Evolutionary conservation across 2,113 vertebrate species (phyloP).

Genomic region (Anolis sagrei): DNA sequence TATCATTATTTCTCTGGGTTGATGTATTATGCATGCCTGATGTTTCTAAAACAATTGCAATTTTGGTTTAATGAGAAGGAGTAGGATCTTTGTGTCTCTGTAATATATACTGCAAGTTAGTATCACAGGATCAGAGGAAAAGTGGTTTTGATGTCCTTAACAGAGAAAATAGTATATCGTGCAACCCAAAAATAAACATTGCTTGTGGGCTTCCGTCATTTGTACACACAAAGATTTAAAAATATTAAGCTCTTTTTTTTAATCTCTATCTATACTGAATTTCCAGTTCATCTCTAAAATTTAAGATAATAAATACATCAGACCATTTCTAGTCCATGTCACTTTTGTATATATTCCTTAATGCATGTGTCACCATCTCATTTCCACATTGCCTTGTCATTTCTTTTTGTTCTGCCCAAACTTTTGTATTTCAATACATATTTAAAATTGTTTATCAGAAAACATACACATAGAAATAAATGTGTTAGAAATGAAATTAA

Average conservation of each 20-base stretch:
- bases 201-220: slow-evolving; percentile 1
- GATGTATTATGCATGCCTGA: slow-evolving; percentile 62
- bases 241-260: neutral
- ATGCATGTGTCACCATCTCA: neutral
- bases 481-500: neutral
- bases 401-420: neutral
- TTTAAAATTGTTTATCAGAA: neutral
- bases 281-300: neutral
- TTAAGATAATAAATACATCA: neutral
- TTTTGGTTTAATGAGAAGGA: slow-evolving; percentile 73
- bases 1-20: slow-evolving; percentile 60
- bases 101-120: slow-evolving; percentile 54
- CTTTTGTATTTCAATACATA: neutral
- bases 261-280: neutral
- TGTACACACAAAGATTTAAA: neutral
- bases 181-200: slow-evolving; percentile 16
- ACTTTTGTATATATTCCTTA: neutral
- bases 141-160: slow-evolving; percentile 50
- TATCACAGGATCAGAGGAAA: slow-evolving; percentile 56
- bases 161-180: slow-evolving; percentile 23
- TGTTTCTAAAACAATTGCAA: slow-evolving; percentile 70
- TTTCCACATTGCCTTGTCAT: neutral
- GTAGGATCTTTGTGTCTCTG: slow-evolving; percentile 57
- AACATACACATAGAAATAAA: neutral
- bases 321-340: neutral